Percentiles rank a stretch among this genome's conserved stretches.
phyloP scores from a whole-genome alignment of 1,140 invertebrate species.

The Orchesella cincta region DNA sequence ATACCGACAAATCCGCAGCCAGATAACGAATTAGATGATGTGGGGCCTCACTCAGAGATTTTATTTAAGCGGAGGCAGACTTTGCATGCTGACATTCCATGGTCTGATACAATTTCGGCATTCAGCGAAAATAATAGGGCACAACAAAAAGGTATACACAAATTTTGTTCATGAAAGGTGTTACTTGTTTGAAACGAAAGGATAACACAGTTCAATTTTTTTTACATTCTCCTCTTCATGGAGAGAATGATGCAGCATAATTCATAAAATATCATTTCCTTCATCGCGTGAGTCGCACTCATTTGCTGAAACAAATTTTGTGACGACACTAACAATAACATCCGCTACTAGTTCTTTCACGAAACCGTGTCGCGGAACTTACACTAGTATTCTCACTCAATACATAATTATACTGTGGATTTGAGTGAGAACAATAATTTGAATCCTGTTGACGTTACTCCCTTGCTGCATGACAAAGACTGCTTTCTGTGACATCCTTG shows the following conservation, averaged over 20 bases:
- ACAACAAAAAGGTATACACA: slow-evolving; percentile 17
- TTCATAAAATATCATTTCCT: slow-evolving; percentile 18
- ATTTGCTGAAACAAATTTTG: slow-evolving; percentile 25
- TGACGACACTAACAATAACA: slow-evolving; percentile 29
- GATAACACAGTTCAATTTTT: slow-evolving; percentile 5
- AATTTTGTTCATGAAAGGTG: slow-evolving; percentile 22
- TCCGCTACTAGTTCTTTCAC: slow-evolving; percentile 23
- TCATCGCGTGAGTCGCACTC: slow-evolving; percentile 20
- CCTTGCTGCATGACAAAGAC: too few relatives aligned
- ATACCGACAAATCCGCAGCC: too few relatives aligned
- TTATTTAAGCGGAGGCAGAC: too few relatives aligned
- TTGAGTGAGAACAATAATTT: too few relatives aligned
- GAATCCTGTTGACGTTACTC: too few relatives aligned
- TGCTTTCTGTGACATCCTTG: too few relatives aligned
- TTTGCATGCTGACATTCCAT: slow-evolving; percentile 10
- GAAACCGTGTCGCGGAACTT: not conserved
- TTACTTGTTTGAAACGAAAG: slow-evolving; percentile 6
- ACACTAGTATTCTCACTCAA: too few relatives aligned
- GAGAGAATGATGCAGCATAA: not conserved
- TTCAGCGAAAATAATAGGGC: not conserved
- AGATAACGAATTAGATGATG: too few relatives aligned
- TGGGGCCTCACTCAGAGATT: too few relatives aligned
- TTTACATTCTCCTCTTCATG: slow-evolving; percentile 3
- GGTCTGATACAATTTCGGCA: slow-evolving; percentile 14
- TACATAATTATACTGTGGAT: too few relatives aligned